Conservation (phyloP, 2,113 vertebrate species). For the Ivindomyrus marchei region DNA sequence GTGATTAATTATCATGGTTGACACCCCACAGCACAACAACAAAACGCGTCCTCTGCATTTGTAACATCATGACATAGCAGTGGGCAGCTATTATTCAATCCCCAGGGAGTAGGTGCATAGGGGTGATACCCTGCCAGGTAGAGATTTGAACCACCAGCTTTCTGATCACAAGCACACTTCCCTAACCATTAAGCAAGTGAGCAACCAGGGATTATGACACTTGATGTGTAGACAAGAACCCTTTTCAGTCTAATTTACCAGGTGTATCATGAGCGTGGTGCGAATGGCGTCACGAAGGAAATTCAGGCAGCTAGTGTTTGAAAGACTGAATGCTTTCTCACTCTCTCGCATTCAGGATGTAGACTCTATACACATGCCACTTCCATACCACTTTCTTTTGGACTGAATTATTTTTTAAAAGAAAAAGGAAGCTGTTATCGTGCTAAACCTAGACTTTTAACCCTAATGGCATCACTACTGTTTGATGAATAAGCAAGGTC, state of each 20-base stretch:
- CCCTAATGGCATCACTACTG: background rate
- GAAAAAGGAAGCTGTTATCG: background rate
- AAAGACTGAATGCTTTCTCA: background rate
- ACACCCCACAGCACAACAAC: background rate
- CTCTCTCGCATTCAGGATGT: background rate
- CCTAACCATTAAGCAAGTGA: background rate
- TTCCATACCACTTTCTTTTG: background rate
- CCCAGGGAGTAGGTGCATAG: background rate
- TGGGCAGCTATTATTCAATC: background rate
- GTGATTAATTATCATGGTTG: background rate
- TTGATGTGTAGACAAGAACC: background rate
- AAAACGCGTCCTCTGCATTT: background rate
- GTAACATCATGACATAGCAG: background rate
- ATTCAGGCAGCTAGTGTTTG: background rate
- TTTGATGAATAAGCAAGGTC: background rate
- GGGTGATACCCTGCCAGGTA: too few relatives aligned
- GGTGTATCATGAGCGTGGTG: background rate
- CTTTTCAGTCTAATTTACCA: background rate
- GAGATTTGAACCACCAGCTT: background rate
- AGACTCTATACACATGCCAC: background rate
- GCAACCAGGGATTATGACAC: background rate
- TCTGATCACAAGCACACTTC: background rate
- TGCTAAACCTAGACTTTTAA: background rate
- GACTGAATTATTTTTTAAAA: background rate
- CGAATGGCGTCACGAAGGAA: background rate